A percentile compares a stretch with the other conserved stretches of the same genome.
Conservation (phyloP, 2,888 invertebrate species). For the Volucella inflata region DNA sequence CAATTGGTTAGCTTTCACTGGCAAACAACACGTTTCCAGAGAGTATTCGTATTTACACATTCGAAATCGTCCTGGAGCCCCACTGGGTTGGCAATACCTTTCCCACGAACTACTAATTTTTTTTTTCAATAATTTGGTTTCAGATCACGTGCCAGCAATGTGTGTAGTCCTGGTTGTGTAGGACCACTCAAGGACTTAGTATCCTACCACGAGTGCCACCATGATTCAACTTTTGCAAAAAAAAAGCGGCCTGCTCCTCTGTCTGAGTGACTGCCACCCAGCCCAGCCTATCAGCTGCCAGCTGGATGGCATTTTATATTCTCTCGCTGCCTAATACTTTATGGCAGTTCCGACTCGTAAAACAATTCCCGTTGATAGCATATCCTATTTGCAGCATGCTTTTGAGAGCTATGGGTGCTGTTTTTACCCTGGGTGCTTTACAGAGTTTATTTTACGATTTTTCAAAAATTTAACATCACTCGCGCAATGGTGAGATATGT, state of each 20-base stretch:
- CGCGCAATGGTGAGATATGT: slow-evolving; percentile 3
- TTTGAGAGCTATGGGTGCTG: not conserved
- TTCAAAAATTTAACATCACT: slow-evolving; percentile 7
- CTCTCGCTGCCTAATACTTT: slow-evolving; percentile 37
- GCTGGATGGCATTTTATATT: slow-evolving; percentile 3
- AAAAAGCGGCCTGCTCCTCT: slow-evolving; percentile 4
- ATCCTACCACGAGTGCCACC: not conserved
- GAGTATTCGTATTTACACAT: slow-evolving; percentile 48
- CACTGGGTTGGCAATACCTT: not conserved
- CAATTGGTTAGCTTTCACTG: slow-evolving; percentile 32
- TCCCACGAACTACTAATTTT: not conserved
- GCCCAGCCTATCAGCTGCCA: not conserved
- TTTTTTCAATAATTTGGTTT: slow-evolving; percentile 17
- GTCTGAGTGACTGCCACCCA: no score
- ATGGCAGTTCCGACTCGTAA: slow-evolving; percentile 50
- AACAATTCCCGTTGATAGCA: slow-evolving; percentile 54
- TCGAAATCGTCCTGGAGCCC: not conserved
- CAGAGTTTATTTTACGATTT: slow-evolving; percentile 27
- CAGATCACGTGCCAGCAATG: slow-evolving; percentile 48
- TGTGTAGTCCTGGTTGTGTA: slow-evolving; percentile 21
- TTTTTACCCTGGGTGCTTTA: not conserved
- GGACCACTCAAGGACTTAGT: slow-evolving; percentile 29
- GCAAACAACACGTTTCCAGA: slow-evolving; percentile 8
- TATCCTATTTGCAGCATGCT: slow-evolving; percentile 25
- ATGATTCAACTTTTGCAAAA: not conserved